phyloP scores from a whole-genome alignment of 2,888 invertebrate genomes.

The Steromphala cineraria region DNA sequence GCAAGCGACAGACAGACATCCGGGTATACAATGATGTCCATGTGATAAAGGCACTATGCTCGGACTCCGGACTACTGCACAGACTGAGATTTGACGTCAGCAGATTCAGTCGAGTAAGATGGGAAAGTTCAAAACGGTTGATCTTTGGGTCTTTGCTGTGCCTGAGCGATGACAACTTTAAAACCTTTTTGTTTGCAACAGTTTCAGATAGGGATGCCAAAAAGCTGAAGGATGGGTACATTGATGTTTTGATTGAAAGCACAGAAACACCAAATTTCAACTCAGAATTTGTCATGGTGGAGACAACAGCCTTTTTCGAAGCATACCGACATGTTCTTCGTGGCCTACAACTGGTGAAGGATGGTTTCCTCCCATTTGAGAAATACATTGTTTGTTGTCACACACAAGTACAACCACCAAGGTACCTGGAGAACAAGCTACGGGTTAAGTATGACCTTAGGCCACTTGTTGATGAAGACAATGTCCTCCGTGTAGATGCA shows the following conservation, averaged over 20 bases:
- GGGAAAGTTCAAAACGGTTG: conserved; percentile 79
- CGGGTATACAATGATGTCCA: conserved; percentile 48
- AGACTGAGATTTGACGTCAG: conserved; percentile 30
- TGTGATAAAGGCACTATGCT: conserved; percentile 36
- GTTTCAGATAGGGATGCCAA: conserved; percentile 68
- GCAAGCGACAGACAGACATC: conserved; percentile 32
- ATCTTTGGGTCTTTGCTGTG: conserved; percentile 85
- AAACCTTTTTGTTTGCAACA: conserved; percentile 82
- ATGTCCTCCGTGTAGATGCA: conserved; percentile 35
- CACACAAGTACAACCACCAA: conserved; percentile 39
- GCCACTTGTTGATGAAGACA: conserved; percentile 46
- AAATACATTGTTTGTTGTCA: conserved; percentile 49
- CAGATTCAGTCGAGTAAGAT: conserved; percentile 45
- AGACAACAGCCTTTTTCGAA: conserved; percentile 87
- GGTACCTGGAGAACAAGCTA: conserved; percentile 35
- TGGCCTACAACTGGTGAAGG: conserved; percentile 80
- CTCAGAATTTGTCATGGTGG: conserved; percentile 80
- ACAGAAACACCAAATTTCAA: background rate
- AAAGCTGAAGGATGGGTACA: conserved; percentile 44
- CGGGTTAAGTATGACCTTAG: conserved; percentile 42
- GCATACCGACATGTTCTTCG: conserved; percentile 85
- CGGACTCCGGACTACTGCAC: conserved; percentile 38
- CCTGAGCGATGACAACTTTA: conserved; percentile 83
- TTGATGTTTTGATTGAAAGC: conserved; percentile 46
- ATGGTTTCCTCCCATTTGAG: conserved; percentile 49